These are phyloP conservation scores for Cotesia vestalis DNA, from an alignment of 1,140 invertebrate genomes.

Conservation along the genomic window DNA sequence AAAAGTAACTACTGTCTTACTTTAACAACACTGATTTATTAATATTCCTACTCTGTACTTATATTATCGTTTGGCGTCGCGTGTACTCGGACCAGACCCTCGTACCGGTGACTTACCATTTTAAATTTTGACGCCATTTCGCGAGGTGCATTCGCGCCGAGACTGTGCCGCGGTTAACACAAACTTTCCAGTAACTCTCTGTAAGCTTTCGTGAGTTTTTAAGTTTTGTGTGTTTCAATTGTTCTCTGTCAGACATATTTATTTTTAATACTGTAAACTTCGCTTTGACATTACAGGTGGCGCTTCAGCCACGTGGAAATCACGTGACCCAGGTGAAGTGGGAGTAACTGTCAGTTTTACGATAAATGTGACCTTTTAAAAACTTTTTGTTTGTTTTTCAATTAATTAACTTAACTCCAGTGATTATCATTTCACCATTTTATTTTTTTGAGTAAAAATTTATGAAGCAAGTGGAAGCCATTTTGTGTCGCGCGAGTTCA, in stretches of 20 bases:
- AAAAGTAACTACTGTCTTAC: too few species aligned
- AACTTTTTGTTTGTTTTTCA: too few species aligned
- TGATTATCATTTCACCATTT: too few species aligned
- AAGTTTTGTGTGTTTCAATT: neutral
- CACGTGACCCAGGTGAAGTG: neutral
- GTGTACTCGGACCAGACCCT: constrained; percentile 42
- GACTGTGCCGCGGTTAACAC: constrained; percentile 52
- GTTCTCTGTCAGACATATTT: neutral
- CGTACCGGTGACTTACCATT: constrained; percentile 51
- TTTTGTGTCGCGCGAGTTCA: constrained; percentile 33
- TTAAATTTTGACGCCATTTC: constrained; percentile 53
- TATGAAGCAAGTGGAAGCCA: constrained; percentile 27
- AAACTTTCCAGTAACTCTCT: neutral
- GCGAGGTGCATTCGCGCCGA: constrained; percentile 65
- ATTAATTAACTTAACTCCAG: too few species aligned
- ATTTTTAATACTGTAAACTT: neutral
- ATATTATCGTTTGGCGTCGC: constrained; percentile 33
- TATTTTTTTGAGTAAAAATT: neutral
- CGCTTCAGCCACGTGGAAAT: constrained; percentile 2
- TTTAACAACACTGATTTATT: too few species aligned
- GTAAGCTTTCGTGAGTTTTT: neutral
- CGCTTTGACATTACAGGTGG: constrained; percentile 10
- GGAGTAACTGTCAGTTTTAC: too few species aligned
- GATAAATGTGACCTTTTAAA: too few species aligned
- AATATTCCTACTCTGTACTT: constrained; percentile 21